Percentiles rank a stretch among this genome's conserved stretches.
Conservation (phyloP, 2,888 invertebrate species). For the Drosophila anceps region DNA sequence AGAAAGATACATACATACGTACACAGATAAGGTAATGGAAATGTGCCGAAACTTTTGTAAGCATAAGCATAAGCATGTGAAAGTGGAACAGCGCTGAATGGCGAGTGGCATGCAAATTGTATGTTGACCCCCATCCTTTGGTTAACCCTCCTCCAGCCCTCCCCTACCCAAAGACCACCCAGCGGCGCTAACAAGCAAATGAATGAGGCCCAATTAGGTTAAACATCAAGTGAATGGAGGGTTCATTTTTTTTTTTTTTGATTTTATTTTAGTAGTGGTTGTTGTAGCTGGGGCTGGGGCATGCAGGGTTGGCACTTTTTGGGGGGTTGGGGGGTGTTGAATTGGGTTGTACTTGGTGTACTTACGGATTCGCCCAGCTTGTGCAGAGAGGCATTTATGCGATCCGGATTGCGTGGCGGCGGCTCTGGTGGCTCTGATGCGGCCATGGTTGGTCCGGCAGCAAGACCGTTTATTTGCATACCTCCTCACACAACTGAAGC, state of each 20-base stretch:
- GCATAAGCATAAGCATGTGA: conserved; percentile 52
- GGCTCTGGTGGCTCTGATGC: conserved; percentile 86
- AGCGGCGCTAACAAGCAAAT: conserved; percentile 67
- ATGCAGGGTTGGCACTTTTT: conserved; percentile 40
- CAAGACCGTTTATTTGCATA: conserved; percentile 85
- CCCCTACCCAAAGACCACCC: conserved; percentile 7
- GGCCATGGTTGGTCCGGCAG: conserved; percentile 85
- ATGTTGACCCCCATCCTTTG: conserved; percentile 37
- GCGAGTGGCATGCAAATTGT: conserved; percentile 71
- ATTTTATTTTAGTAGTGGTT: conserved; percentile 25
- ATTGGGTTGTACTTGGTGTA: conserved; percentile 66
- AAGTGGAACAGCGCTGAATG: conserved; percentile 56
- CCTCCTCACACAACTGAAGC: conserved; percentile 61
- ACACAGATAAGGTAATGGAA: conserved; percentile 24
- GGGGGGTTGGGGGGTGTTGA: conserved; percentile 2
- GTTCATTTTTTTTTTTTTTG: conserved; percentile 25
- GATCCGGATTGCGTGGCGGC: conserved; percentile 85
- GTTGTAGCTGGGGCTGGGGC: conserved; percentile 29
- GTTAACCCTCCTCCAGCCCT: conserved; percentile 6
- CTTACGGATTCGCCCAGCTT: conserved; percentile 85
- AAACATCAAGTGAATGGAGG: conserved; percentile 72
- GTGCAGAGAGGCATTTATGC: conserved; percentile 85
- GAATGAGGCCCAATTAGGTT: conserved; percentile 79
- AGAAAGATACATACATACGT: neutral
- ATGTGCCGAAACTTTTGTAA: conserved; percentile 48